phyloP scores from a whole-genome alignment of 1,140 invertebrate species.

The Drosophila serrata region DNA sequence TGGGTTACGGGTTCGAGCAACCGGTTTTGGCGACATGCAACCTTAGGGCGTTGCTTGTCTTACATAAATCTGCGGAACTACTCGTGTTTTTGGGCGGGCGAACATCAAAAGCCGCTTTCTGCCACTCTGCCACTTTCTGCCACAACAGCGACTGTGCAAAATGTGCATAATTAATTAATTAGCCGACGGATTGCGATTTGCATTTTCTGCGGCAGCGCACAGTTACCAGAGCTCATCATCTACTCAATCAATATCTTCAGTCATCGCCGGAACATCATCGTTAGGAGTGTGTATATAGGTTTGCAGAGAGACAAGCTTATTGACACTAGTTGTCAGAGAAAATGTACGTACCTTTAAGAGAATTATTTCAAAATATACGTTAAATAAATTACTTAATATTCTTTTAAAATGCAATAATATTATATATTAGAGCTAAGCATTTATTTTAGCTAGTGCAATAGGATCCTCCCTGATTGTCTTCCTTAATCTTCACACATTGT shows the following conservation, averaged over 20 bases:
- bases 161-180: constrained; percentile 81
- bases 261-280: constrained; percentile 23
- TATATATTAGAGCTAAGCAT: not conserved
- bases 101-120: constrained; percentile 64
- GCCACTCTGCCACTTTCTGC: constrained; percentile 44
- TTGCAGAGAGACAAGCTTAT: constrained; percentile 7
- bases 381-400: not conserved
- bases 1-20: constrained; percentile 9
- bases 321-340: not conserved
- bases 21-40: constrained; percentile 36
- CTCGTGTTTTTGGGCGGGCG: constrained; percentile 71
- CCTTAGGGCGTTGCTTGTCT: constrained; percentile 72
- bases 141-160: constrained; percentile 63
- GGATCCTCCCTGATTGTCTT: constrained; percentile 9
- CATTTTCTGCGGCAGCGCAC: constrained; percentile 49
- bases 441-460: not conserved
- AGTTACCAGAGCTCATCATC: constrained; percentile 20
- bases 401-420: no score
- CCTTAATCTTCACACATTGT: constrained; percentile 63
- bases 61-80: constrained; percentile 75
- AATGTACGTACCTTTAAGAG: not conserved
- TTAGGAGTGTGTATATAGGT: not conserved
- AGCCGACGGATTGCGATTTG: constrained; percentile 58
- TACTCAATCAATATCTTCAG: constrained; percentile 31
- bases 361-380: not conserved